Evolutionary conservation across 2,888 invertebrate species (phyloP), one percentile per base, ranked within the genome.

Genomic region (Lacanobia oleracea): DNA sequence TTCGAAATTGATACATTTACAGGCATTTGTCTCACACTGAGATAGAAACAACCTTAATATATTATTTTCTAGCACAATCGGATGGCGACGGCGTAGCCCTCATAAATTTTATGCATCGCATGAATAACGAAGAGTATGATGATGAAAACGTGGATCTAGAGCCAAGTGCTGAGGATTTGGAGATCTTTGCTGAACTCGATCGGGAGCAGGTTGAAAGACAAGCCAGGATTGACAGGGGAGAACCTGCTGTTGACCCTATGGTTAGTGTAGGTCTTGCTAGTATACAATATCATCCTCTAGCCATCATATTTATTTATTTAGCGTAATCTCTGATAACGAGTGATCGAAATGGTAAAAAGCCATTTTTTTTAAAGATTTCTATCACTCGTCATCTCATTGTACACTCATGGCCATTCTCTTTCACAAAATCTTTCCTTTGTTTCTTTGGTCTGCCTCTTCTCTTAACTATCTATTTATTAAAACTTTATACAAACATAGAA

Each of bases 231-330:
- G 94, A 91, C 3, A 89, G 94, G n/a, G 95, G 95, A 37, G 94
- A 95, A 65, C 93, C 95, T 0, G 90, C 95, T 63, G 91, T 95
- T 14, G 95, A 95, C 79, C 95, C 95, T 8, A 94, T 94, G 95
- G 95, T 94, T 76, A 81, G 83, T 43, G 7, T 63, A 23, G 21
- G 43, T 43, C 18, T 37, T 68, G 21, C 1, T 33, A 1, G 10
- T 37, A 21, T 12, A 53, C 54, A 2, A 3, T 37, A 16, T n/a
- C 14, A 27, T 48, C 3, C 1, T 12, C 4, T 14, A 27, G 21
- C 10, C 4, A 1, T n/a, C 23, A 21, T 23, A 9, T 0, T 14
- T 14, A 45, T 56, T 14, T 56, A 6, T 40, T 21, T 18, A 18
- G 18, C 27, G 27, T 27, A 27, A 27, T 27, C 27, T 27, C 27